A percentile compares a stretch with the other conserved stretches of the same genome.
phyloP scores from a whole-genome alignment of 2,888 invertebrate genomes.

The Caenorhabditis wallacei region DNA sequence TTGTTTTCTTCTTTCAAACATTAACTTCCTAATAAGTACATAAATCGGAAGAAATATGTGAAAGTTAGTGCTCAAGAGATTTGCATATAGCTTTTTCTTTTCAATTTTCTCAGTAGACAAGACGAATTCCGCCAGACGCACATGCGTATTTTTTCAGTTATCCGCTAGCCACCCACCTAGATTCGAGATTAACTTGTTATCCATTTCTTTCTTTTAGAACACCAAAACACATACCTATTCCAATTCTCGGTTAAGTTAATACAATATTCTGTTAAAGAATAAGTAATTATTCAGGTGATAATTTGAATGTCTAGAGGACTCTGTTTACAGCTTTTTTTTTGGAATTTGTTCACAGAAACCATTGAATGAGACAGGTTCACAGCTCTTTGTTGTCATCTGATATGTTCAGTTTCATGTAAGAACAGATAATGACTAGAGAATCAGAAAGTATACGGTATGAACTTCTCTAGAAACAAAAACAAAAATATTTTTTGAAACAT shows the following conservation, averaged over 20 bases:
- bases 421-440: too few relatives aligned
- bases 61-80: slow-evolving; percentile 25
- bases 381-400: not conserved
- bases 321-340: slow-evolving; percentile 2
- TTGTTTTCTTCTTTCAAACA: slow-evolving; percentile 11
- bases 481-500: too few relatives aligned
- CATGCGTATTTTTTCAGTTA: slow-evolving; percentile 45
- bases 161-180: slow-evolving; percentile 56
- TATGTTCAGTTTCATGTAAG: too few relatives aligned
- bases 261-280: slow-evolving; percentile 17
- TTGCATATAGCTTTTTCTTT: slow-evolving; percentile 17
- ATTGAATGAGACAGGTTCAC: not conserved
- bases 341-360: not conserved
- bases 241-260: slow-evolving; percentile 19
- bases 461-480: too few relatives aligned
- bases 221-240: slow-evolving; percentile 47
- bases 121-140: slow-evolving; percentile 23
- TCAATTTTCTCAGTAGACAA: slow-evolving; percentile 43
- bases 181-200: slow-evolving; percentile 56
- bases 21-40: slow-evolving; percentile 43
- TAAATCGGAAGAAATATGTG: slow-evolving; percentile 18
- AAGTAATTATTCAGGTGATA: slow-evolving; percentile 25
- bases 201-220: slow-evolving; percentile 40
- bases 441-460: too few relatives aligned
- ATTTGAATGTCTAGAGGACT: slow-evolving; percentile 5